Conservation (phyloP, 2,113 vertebrate genomes). For the Pelecanus crispus region DNA sequence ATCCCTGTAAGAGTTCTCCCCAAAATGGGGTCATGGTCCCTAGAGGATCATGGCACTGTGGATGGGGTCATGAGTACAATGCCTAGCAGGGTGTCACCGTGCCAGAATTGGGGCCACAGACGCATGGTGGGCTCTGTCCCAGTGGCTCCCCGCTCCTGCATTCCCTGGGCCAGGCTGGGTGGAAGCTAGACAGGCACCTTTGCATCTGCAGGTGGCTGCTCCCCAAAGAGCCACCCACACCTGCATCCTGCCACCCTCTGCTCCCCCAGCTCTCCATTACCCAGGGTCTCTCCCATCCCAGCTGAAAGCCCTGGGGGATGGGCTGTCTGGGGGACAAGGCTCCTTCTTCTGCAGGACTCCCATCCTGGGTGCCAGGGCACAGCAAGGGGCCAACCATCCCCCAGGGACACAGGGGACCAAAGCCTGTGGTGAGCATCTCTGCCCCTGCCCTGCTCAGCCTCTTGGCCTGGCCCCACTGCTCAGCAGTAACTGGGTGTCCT, state of each 20-base stretch:
- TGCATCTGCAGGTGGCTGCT: background rate
- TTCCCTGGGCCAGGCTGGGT: too few species aligned
- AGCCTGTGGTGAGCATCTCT: background rate
- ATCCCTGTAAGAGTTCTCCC: background rate
- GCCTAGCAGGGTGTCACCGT: accelerated
- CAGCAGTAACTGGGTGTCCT: background rate
- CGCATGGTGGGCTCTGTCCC: background rate
- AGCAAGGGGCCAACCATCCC: too few species aligned
- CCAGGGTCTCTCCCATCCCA: background rate
- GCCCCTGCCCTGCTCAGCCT: background rate
- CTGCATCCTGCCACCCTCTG: background rate
- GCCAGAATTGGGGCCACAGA: background rate
- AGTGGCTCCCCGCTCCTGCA: background rate
- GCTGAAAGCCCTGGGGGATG: background rate
- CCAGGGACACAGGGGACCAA: background rate
- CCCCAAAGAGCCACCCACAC: accelerated
- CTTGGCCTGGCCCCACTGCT: background rate
- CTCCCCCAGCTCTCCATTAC: background rate
- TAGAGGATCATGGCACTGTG: background rate
- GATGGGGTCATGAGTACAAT: background rate
- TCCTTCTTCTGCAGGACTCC: background rate
- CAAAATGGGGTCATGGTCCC: background rate
- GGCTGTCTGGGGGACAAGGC: background rate
- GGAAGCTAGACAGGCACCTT: background rate
- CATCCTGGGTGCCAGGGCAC: background rate